Base-by-base conservation (phyloP, 2,113 vertebrate genomes). In the Osmerus mordax region DNA sequence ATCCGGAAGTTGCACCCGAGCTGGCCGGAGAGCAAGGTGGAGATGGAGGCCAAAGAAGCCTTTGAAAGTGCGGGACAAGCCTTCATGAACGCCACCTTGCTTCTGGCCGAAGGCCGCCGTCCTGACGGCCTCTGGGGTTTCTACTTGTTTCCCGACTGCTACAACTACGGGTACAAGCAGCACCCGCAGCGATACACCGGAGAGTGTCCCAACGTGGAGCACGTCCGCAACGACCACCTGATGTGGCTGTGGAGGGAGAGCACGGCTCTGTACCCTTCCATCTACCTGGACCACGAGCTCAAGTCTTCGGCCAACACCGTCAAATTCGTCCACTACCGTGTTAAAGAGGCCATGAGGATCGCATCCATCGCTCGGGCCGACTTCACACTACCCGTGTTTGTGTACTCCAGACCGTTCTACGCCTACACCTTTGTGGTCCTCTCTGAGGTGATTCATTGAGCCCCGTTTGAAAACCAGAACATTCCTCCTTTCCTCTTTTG, bases 381-480 rank as follows among this genome's bases (percentile, higher is more conserved):
- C 86, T 93, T 90, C 6, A 79, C 82, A 32, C 86, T 98, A 65
- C 95, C 95, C 0, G 93, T 97, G 66, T 97, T 95, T 84, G 90
- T 96, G 81, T 98, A 97, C 82, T 93, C 94, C 84, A 93, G 95
- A 73, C 94, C 94, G 60, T 97, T 96, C 90, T 99, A 97, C 75
- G 93, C 94, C 62, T 93, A 96, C 70, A 95, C 92, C 18, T 92
- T 95, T 73, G 82, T 92, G 76, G 89, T 89, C 82, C 93, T 98
- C 58, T 94, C 95, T 78, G 87, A 97, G 92, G 96, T 97, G 90
- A 89, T 88, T 65, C 76, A 16, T 58, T 14, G 13, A 56, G 29
- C 13, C 15, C 14, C 32, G 52, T 29, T n/a, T 25, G 8, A 58
- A 23, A 47, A 25, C 25, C 7, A 16, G 7, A 47, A 47, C 5